Percentiles rank a stretch among this genome's conserved stretches.
Conservation (phyloP, 2,888 invertebrate species). For the Polydesmus complanatus region DNA sequence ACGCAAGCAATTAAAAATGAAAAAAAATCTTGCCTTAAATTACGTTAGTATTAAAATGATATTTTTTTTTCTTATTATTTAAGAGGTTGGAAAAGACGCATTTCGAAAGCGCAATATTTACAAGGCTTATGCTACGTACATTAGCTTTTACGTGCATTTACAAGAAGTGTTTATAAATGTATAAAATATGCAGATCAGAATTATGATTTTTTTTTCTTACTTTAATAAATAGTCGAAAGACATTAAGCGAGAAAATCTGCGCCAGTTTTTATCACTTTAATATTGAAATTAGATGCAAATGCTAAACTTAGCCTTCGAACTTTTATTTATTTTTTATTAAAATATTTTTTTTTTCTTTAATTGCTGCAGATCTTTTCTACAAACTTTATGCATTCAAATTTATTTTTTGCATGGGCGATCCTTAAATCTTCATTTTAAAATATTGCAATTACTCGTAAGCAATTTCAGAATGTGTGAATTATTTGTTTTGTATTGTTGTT, state of each 20-base stretch:
- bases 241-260: not conserved
- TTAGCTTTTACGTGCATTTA: too few species aligned
- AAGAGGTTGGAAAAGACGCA: too few species aligned
- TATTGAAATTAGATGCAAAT: not conserved
- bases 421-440: not conserved
- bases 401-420: not conserved
- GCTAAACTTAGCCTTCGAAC: too few species aligned
- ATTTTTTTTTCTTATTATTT: too few species aligned
- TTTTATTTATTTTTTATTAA: not conserved
- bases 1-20: too few species aligned
- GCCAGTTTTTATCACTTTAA: not conserved
- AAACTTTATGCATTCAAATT: not conserved
- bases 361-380: not conserved
- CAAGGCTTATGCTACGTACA: too few species aligned
- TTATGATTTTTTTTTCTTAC: not conserved
- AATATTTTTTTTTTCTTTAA: not conserved
- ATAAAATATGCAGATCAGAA: not conserved
- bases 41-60: too few species aligned
- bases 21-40: too few species aligned
- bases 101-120: too few species aligned
- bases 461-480: not conserved
- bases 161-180: not conserved
- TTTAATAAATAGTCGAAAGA: not conserved
- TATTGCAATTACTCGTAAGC: not conserved
- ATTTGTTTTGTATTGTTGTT: constrained; percentile 14